A percentile compares a stretch with the other conserved stretches of the same genome.
Conservation (phyloP, 1,140 invertebrate genomes). For the Aphis craccivora region DNA sequence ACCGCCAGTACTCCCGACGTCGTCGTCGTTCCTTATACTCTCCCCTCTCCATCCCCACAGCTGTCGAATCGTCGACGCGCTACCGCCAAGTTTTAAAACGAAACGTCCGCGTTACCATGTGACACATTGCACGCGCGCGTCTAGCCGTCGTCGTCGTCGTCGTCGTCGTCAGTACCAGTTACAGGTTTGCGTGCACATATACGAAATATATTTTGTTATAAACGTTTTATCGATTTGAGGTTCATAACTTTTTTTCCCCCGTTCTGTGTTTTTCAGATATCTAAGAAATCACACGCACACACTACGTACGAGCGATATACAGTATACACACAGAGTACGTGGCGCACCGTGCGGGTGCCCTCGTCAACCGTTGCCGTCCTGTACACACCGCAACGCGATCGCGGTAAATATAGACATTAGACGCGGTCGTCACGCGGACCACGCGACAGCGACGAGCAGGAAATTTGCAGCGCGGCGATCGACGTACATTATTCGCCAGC, state of each 20-base stretch:
- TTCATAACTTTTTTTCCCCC: neutral
- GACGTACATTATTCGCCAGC: neutral
- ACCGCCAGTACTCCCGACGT: neutral
- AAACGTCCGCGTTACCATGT: conserved; percentile 7
- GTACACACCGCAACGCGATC: neutral
- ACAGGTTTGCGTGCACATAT: conserved; percentile 46
- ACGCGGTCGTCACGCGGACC: neutral
- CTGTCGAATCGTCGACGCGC: neutral
- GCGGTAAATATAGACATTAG: conserved; percentile 8
- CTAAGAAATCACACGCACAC: neutral
- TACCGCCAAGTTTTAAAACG: neutral
- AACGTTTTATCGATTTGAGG: conserved; percentile 29
- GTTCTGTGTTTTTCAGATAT: neutral
- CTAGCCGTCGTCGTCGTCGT: conserved; percentile 19
- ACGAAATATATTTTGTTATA: neutral
- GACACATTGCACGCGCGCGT: conserved; percentile 17
- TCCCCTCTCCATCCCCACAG: neutral
- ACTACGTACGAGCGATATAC: too few species aligned
- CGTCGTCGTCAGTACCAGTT: conserved; percentile 50
- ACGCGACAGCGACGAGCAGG: neutral
- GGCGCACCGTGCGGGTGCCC: neutral
- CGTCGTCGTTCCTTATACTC: neutral
- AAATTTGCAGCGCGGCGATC: neutral
- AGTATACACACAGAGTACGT: neutral
- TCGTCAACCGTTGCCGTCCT: neutral